Conservation (phyloP, 2,113 vertebrate genomes). For the Colossoma macropomum region DNA sequence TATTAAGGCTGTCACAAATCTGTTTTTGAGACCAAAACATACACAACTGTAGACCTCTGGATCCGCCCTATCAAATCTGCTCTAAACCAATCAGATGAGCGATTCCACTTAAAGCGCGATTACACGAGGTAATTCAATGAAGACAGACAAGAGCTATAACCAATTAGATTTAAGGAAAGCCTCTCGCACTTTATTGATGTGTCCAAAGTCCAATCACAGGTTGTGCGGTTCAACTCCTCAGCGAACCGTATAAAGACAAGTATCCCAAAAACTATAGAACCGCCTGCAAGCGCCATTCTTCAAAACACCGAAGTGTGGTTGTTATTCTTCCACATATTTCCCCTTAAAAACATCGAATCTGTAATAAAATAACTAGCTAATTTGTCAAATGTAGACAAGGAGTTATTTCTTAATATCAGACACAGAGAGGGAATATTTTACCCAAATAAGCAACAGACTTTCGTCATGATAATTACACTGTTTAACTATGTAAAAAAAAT, state of each 20-base stretch:
- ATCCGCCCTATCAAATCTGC: slow-evolving; percentile 3
- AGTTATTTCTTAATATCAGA: too few relatives aligned
- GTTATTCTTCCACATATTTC: background rate
- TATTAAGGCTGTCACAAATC: background rate
- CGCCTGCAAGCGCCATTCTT: slow-evolving; percentile 37
- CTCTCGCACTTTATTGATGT: slow-evolving; percentile 21
- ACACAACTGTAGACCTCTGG: background rate
- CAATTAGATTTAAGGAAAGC: slow-evolving; percentile 14
- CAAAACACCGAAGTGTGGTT: background rate
- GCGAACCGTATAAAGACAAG: slow-evolving; percentile 74
- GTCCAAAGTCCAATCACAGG: slow-evolving; percentile 49
- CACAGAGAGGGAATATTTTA: too few relatives aligned
- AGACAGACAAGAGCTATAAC: slow-evolving; percentile 6
- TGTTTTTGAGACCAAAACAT: background rate
- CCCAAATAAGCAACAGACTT: too few relatives aligned
- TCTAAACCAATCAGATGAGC: slow-evolving; percentile 57
- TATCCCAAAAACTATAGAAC: slow-evolving; percentile 56
- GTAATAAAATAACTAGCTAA: background rate
- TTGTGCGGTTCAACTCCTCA: accelerated
- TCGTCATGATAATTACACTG: too few relatives aligned
- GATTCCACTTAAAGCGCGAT: slow-evolving; percentile 1
- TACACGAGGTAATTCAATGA: too few relatives aligned
- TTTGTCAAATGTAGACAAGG: background rate
- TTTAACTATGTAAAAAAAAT: too few relatives aligned
- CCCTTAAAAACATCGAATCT: background rate